Evolutionary conservation across 2,888 invertebrate species (phyloP), one percentile per base, ranked within the genome.

Genomic region (Chrysolina haemoptera): DNA sequence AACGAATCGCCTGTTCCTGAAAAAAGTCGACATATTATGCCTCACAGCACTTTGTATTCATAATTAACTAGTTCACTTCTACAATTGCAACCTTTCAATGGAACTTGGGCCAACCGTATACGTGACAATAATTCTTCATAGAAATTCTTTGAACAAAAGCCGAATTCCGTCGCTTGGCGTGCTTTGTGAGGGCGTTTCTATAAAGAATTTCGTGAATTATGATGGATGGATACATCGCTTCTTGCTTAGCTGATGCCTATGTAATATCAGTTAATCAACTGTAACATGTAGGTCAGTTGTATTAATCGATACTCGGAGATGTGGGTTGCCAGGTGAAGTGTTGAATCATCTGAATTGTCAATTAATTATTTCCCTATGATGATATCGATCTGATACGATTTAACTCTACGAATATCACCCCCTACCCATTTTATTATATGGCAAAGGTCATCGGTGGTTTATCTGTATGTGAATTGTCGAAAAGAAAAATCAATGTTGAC

Each of bases 181-280:
- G 79, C 71, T 66, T 40, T 71, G 67, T 68, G 73, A 78, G 79
- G 79, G 79, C 79, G 77, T 75, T 75, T 73, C 70, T 75, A 75
- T 66, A 74, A 70, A 74, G 73, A 76, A 80, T 79, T 80, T 76
- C 75, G 70, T 71, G 79, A 80, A 83, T 83, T 83, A 82, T 81
- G 81, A 81, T 82, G 80, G 82, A 82, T 83, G 81, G 73, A 75
- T 75, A 78, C 73, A 74, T 77, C 65, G 70, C 74, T 76, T 77
- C 79, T 81, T 79, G 80, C 80, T 81, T 79, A 79, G 67, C 81
- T 81, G 78, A 78, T 67, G 48, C 22, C 76, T 79, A 76, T 77
- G 79, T 79, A 75, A 73, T 78, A 73, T 70, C 68, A 76, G 75
- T 70, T 74, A 76, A 75, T 76, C 70, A 50, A 78, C 71, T 78